Conservation (phyloP, 1,140 invertebrate species). For the Zaprionus kolodkinae region DNA sequence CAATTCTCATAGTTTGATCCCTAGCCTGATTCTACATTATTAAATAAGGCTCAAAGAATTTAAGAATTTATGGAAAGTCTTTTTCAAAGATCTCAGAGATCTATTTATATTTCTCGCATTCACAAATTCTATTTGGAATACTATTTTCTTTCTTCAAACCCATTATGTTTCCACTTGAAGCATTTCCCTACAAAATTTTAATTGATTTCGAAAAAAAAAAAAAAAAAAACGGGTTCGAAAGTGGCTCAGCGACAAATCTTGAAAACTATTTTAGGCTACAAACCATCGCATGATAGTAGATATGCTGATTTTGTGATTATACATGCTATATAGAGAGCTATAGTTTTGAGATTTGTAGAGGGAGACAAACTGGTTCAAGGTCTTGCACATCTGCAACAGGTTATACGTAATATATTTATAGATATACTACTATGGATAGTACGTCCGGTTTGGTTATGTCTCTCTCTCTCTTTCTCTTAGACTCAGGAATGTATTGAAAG, state of each 20-base stretch:
- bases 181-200: background rate
- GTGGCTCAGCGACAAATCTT: background rate
- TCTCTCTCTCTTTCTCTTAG: background rate
- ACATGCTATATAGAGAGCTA: background rate
- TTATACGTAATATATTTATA: background rate
- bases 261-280: background rate
- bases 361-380: slow-evolving; percentile 1
- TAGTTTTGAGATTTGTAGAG: background rate
- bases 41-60: too few species aligned
- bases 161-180: too few species aligned
- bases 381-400: background rate
- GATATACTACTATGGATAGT: background rate
- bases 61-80: too few species aligned
- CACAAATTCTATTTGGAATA: too few species aligned
- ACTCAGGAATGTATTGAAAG: background rate
- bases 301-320: background rate
- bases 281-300: background rate
- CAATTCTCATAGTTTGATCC: too few species aligned
- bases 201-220: background rate
- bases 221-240: background rate
- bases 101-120: too few species aligned
- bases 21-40: too few species aligned
- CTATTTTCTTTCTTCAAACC: too few species aligned
- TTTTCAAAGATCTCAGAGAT: too few species aligned
- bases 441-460: background rate